These are phyloP conservation scores for Sinonovacula constricta DNA, from an alignment of 1,140 invertebrate genomes.

Conservation along the genomic window DNA sequence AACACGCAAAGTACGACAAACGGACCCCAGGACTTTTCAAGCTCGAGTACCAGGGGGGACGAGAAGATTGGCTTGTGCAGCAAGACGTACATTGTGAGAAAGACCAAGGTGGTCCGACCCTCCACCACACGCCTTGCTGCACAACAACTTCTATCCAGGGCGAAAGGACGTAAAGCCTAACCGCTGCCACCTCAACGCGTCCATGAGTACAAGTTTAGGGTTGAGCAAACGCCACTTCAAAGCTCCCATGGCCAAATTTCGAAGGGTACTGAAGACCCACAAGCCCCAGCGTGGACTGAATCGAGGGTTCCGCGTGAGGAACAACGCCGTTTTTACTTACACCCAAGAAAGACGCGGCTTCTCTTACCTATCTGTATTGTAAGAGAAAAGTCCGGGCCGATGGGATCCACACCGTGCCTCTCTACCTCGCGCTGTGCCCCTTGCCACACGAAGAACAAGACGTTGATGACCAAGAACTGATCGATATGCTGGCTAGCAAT, in stretches of 20 bases:
- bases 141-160: neutral
- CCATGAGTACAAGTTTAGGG: slow-evolving; percentile 45
- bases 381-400: slow-evolving; percentile 25
- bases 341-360: slow-evolving; percentile 21
- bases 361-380: slow-evolving; percentile 37
- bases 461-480: slow-evolving; percentile 12
- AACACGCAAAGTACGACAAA: slow-evolving; percentile 41
- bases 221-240: slow-evolving; percentile 27
- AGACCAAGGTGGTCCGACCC: slow-evolving; percentile 1
- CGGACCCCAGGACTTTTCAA: slow-evolving; percentile 42
- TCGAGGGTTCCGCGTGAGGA: slow-evolving; percentile 18
- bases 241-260: neutral
- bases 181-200: too few relatives aligned
- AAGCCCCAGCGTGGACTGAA: neutral
- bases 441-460: neutral
- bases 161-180: too few relatives aligned
- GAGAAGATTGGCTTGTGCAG: slow-evolving; percentile 42
- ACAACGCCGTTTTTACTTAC: slow-evolving; percentile 35
- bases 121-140: neutral
- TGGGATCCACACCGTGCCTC: slow-evolving; percentile 17
- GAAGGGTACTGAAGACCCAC: neutral
- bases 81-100: slow-evolving; percentile 41
- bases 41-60: slow-evolving; percentile 43
- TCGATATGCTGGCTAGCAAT: neutral
- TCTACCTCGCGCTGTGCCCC: slow-evolving; percentile 14